Evolutionary conservation across 2,888 invertebrate species (phyloP).

Genomic region (Brachyptera putata): DNA sequence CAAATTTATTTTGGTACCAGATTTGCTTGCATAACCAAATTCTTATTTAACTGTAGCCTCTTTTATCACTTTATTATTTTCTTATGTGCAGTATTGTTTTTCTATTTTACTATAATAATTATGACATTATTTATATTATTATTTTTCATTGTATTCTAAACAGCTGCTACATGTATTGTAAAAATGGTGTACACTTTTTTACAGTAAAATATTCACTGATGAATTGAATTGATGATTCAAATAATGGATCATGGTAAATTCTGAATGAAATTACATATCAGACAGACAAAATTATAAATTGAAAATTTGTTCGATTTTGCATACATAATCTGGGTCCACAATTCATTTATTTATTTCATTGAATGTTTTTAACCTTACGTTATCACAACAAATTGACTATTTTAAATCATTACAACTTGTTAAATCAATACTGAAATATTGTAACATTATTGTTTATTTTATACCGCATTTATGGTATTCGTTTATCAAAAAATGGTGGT

Average conservation of each 20-base stretch:
- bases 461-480: slow-evolving; percentile 4
- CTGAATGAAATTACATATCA: slow-evolving; percentile 24
- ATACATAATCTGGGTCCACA: slow-evolving; percentile 8
- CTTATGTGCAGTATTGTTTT: not conserved
- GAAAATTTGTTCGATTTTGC: not conserved
- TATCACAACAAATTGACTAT: too few species aligned
- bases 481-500: not conserved
- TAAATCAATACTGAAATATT: too few species aligned
- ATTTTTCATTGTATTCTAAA: not conserved
- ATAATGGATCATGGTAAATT: too few species aligned
- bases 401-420: too few species aligned
- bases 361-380: too few species aligned
- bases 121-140: not conserved
- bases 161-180: too few species aligned
- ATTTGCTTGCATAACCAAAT: not conserved
- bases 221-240: too few species aligned
- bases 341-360: slow-evolving; percentile 1
- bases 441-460: not conserved
- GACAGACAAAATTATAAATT: slow-evolving; percentile 15
- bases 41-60: slow-evolving; percentile 4
- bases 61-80: too few species aligned
- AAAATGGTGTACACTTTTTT: too few species aligned
- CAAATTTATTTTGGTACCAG: not conserved
- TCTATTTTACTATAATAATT: not conserved
- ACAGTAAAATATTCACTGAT: too few species aligned